Evolutionary conservation across 2,113 vertebrate species (phyloP), one percentile per base, ranked within the genome.

Genomic region (Paedocypris sp.): DNA sequence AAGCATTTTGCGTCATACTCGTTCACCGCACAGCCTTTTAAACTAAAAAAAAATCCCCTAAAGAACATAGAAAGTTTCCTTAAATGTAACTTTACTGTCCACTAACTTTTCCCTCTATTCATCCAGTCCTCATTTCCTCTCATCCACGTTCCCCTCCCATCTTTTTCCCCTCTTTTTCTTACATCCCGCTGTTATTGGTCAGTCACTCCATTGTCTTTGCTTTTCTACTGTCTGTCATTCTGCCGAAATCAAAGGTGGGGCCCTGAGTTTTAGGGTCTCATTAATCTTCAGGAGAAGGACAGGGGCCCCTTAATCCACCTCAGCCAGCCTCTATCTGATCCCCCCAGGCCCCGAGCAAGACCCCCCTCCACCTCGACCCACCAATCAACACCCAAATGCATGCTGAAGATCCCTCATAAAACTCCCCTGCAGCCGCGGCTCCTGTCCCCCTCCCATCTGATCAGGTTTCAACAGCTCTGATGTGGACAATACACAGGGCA

Each of bases 261-360:
- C 77, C 70, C 25, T 29, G 53, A 50, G 66, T 73, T 36, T 65
- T 63, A 67, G 62, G 80, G 72, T 70, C 80, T 71, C 75, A 90
- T 89, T 82, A 80, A 88, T 88, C 87, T 88, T 66, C 60, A 46
- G 74, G 57, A 51, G 64, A 68, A 65, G 80, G 85, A 86, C 86
- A 83, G 74, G 77, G 83, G 75, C 73, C 83, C 72, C 47, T 67
- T 71, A 67, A 76, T 72, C 83, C 86, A 83, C 75, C 82, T 62
- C 73, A 75, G 79, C 73, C 60, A 83, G 82, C 83, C 70, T 69
- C 53, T 49, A 66, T 65, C 45, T 61, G 57, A 61, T 15, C 62
- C 43, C 43, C 52, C 32, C 39, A 59, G 45, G 53, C 63, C 48
- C 18, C 13, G 5, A 67, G 32, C 62, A 66, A 62, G 36, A 45